Evolutionary conservation across 2,888 invertebrate species (phyloP).

Genomic region (Dioctria rufipes): DNA sequence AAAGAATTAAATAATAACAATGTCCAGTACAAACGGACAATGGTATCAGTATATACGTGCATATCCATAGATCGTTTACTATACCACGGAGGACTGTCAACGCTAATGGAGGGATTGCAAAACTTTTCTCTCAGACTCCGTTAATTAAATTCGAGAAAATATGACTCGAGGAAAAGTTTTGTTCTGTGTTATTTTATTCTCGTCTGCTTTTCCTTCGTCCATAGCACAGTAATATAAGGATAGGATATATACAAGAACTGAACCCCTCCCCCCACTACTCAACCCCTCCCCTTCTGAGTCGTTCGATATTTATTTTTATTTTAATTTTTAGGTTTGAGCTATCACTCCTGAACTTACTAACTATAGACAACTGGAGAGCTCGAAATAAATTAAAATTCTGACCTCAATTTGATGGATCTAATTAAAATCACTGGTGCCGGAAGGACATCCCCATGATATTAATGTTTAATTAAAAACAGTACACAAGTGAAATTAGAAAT

Average conservation of each 20-base stretch:
- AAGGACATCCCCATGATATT: conserved; percentile 5
- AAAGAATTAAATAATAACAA: neutral
- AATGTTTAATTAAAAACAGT: conserved; percentile 20
- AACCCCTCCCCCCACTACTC: too few species aligned
- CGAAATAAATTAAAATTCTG: conserved; percentile 7
- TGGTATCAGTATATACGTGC: too few species aligned
- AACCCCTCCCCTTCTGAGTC: neutral
- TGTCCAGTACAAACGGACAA: too few species aligned
- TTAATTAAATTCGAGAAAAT: conserved; percentile 34
- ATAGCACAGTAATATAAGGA: too few species aligned
- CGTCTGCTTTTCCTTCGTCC: neutral
- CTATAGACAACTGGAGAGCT: neutral
- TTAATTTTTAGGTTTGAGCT: too few species aligned
- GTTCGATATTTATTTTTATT: neutral
- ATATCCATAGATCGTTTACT: too few species aligned
- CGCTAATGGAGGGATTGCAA: conserved; percentile 16
- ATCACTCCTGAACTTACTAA: too few species aligned
- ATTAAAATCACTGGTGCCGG: neutral
- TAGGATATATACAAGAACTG: too few species aligned
- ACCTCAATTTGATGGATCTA: neutral
- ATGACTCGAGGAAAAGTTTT: conserved; percentile 16
- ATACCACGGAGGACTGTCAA: neutral
- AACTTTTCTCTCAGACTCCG: neutral
- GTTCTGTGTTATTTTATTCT: neutral
- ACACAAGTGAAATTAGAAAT: conserved; percentile 14